Percentiles rank a stretch among this genome's conserved stretches.
Conservation (phyloP, 1,140 invertebrate genomes). For the Papilio aristodemus region DNA sequence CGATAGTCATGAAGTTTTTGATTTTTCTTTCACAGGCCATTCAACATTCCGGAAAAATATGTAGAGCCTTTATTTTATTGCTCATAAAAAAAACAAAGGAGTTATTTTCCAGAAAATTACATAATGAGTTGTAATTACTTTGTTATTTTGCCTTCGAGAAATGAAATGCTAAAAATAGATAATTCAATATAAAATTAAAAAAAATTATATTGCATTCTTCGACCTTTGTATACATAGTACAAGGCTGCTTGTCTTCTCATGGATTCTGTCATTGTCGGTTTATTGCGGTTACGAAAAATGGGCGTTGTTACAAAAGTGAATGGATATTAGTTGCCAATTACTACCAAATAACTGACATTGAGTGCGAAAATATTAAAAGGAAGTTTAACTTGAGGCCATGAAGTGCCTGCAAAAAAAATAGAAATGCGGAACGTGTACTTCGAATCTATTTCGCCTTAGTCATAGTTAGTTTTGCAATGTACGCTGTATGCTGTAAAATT, state of each 20-base stretch:
- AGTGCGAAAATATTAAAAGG: conserved; percentile 7
- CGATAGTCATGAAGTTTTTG: no score
- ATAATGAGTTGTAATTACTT: conserved; percentile 3
- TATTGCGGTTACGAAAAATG: neutral
- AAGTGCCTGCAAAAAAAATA: conserved; percentile 9
- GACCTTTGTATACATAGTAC: neutral
- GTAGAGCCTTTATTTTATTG: conserved; percentile 11
- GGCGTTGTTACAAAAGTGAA: conserved; percentile 12
- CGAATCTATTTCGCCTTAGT: neutral
- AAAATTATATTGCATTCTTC: neutral
- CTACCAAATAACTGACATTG: conserved; percentile 9
- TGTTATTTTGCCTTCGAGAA: neutral
- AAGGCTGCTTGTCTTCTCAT: neutral
- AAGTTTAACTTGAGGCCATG: conserved; percentile 6
- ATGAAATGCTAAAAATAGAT: neutral
- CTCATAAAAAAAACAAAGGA: neutral
- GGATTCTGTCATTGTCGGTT: neutral
- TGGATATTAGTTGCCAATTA: neutral
- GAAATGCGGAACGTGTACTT: conserved; percentile 5
- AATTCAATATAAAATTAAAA: neutral
- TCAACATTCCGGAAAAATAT: neutral
- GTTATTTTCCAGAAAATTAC: neutral
- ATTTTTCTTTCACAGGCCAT: neutral
- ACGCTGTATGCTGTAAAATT: neutral
- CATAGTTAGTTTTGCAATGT: neutral